Evolutionary conservation across 2,888 invertebrate species (phyloP), one percentile per base, ranked within the genome.

Genomic region (Zeuzera pyrina): DNA sequence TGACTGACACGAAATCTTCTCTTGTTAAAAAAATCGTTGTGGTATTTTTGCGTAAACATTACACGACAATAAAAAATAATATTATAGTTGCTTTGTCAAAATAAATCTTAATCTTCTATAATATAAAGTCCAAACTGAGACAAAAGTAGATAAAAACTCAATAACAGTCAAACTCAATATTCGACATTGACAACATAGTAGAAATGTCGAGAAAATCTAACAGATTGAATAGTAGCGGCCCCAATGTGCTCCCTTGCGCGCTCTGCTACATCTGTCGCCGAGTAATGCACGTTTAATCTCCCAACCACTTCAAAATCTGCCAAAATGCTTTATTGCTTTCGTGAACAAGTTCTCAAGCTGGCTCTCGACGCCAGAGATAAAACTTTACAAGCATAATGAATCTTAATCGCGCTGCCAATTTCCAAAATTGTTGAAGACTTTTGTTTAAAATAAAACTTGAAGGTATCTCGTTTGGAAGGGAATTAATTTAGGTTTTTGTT

Each of bases 381-480:
- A 79, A 81, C 78, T 81, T 79, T 69, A 72, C 68, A 73, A 58
- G 72, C 72, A 74, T 78, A 79, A 79, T 79, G 81, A 79, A 78
- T 79, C 78, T 72, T 76, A 78, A 77, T 76, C 72, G 69, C 59
- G 56, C 60, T 64, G 72, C 67, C 74, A 70, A 79, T 79, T 74
- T 52, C 53, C 65, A 57, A 76, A 78, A 72, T 76, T 76, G 71
- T 73, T 77, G 63, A 47, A 50, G 62, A 74, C 68, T 70, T 72
- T 73, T 73, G 64, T 74, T 70, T 45, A 69, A 69, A 73, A 69
- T 69, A 68, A 72, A 59, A 69, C 68, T 70, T 66, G 64, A 8
- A 28, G 28, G 10, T 28, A 14, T 28, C 28, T 14, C 16, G 28
- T 25, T 25, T 25, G 25, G 12, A 12, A n/a, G n/a, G n/a, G 62